These are phyloP conservation scores for Callimorpha dominula DNA, from an alignment of 2,888 invertebrate genomes.

Conservation along the genomic window DNA sequence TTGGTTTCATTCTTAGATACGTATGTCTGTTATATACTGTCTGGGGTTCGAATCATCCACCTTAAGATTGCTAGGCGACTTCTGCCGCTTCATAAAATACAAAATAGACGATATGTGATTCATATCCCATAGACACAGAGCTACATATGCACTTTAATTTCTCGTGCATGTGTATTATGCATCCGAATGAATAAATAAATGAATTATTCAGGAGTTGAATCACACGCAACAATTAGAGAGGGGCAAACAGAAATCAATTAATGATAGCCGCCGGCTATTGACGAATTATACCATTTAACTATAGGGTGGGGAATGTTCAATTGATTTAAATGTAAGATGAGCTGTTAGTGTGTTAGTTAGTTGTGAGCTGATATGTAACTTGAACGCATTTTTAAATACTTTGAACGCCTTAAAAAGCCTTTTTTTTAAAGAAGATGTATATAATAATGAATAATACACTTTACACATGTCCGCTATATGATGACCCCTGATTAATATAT, in stretches of 20 bases:
- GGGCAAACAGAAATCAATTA: constrained; percentile 80
- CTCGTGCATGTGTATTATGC: constrained; percentile 29
- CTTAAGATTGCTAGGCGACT: no score
- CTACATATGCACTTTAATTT: constrained; percentile 8
- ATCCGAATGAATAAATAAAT: constrained; percentile 43
- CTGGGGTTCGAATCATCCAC: no score
- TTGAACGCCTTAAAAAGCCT: no score
- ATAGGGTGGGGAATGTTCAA: constrained; percentile 25
- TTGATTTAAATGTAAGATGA: constrained; percentile 21
- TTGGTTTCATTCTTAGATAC: no score
- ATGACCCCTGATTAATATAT: no score
- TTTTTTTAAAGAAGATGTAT: no score
- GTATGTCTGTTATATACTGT: no score
- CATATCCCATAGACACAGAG: neutral
- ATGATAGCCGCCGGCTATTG: constrained; percentile 62
- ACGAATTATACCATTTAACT: constrained; percentile 63
- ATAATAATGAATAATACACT: no score
- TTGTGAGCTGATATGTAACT: neutral
- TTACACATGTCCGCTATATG: no score
- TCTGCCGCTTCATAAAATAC: no score
- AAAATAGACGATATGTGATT: neutral
- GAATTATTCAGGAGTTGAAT: constrained; percentile 61
- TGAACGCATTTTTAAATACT: neutral
- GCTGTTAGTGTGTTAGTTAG: neutral
- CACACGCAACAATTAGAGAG: constrained; percentile 73